Conservation (phyloP, 2,113 vertebrate genomes). For the Spizaetus ornatus region DNA sequence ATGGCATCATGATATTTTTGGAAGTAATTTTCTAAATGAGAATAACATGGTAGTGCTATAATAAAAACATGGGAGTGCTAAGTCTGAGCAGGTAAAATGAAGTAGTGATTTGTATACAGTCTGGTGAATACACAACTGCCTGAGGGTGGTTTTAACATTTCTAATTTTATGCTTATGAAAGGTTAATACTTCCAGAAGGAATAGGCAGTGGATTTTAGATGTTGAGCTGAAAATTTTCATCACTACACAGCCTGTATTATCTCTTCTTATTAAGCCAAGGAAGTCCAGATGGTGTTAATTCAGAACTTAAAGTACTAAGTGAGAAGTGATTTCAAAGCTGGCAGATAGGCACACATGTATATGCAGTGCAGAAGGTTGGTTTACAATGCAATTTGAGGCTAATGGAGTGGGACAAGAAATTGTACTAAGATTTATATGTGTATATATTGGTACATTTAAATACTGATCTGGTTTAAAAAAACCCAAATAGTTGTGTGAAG, state of each 20-base stretch:
- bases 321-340: background rate
- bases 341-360: background rate
- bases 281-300: conserved; percentile 44
- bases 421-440: background rate
- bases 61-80: background rate
- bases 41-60: background rate
- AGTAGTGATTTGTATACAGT: background rate
- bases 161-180: background rate
- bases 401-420: background rate
- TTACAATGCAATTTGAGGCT: background rate
- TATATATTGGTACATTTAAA: background rate
- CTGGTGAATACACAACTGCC: background rate
- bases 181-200: background rate
- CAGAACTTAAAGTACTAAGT: background rate
- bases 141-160: background rate
- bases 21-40: background rate
- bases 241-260: background rate
- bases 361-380: background rate
- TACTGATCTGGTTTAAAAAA: background rate
- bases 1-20: background rate
- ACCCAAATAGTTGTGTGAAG: background rate
- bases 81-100: background rate
- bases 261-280: background rate
- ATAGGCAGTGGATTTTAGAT: background rate
- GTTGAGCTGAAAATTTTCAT: background rate